These are phyloP conservation scores for Haliclona indistincta DNA, from an alignment of 37 sponge, comb jelly and placozoan species.

Conservation along the genomic window DNA sequence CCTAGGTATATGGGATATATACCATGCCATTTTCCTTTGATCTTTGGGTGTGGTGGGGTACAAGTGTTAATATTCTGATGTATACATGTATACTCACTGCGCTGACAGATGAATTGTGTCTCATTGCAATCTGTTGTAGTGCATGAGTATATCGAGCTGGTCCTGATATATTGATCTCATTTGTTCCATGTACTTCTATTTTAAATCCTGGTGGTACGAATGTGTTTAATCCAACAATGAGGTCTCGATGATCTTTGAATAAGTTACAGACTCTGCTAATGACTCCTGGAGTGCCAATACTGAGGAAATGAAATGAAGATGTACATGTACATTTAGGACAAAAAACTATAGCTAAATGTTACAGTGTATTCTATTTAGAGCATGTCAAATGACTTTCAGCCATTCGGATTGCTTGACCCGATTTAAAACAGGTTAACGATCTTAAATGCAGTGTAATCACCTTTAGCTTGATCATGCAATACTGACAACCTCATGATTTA, in stretches of 20 bases:
- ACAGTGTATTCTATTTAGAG: background rate
- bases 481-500: too few species aligned
- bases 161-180: constrained; percentile 73
- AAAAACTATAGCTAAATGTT: background rate
- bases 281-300: constrained; percentile 97
- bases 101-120: constrained; percentile 46
- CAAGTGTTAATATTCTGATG: too few species aligned
- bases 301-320: constrained; percentile 25
- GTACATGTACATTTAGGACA: background rate
- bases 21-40: too few species aligned
- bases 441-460: too few species aligned
- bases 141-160: constrained; percentile 66
- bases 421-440: background rate
- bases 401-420: too few species aligned
- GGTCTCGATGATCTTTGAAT: constrained; percentile 94
- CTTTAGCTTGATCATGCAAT: too few species aligned
- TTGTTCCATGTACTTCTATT: constrained; percentile 84
- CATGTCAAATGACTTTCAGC: background rate
- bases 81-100: too few species aligned
- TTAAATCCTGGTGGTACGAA: constrained; percentile 97
- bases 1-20: too few species aligned
- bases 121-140: constrained; percentile 58
- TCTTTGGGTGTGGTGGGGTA: too few species aligned
- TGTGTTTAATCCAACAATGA: constrained; percentile 97
- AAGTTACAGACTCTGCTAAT: constrained; percentile 92